These are phyloP conservation scores for Decapterus maruadsi DNA, from an alignment of 2,797 vertebrate genomes.

Conservation along the genomic window DNA sequence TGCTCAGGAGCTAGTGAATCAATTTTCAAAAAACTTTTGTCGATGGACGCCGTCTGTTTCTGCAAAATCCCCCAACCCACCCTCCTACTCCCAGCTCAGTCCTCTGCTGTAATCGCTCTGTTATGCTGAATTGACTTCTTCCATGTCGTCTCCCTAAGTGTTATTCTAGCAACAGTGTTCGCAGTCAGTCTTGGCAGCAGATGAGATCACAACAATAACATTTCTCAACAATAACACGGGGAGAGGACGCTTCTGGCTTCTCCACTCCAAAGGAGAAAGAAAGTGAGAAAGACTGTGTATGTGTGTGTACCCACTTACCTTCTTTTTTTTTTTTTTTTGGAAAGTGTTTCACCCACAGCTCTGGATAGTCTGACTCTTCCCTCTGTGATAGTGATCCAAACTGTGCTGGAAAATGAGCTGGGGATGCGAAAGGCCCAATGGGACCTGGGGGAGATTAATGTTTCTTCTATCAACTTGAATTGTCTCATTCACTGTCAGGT, in stretches of 20 bases:
- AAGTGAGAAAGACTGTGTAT: neutral
- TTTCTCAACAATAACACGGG: neutral
- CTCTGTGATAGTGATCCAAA: no score
- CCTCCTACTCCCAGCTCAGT: neutral
- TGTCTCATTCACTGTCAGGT: neutral
- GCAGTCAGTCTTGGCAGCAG: neutral
- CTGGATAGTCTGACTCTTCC: no score
- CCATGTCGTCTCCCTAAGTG: constrained; percentile 7
- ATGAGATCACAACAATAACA: neutral
- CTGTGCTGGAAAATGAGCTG: no score
- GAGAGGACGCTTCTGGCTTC: neutral
- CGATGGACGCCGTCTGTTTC: constrained; percentile 1
- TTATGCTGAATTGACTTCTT: neutral
- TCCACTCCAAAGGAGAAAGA: constrained; percentile 8
- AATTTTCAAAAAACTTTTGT: constrained; percentile 27
- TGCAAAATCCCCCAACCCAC: neutral
- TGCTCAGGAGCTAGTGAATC: constrained; percentile 22
- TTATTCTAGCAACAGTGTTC: neutral
- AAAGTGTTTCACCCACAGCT: no score
- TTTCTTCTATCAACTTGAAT: neutral
- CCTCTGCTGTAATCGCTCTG: neutral
- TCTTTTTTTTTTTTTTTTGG: no score
- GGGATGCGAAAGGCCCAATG: no score
- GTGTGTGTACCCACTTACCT: no score
- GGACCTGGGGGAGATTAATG: neutral